Percentiles rank a stretch among this genome's conserved stretches.
Conservation (phyloP, 2,888 invertebrate genomes). For the Carabus problematicus region DNA sequence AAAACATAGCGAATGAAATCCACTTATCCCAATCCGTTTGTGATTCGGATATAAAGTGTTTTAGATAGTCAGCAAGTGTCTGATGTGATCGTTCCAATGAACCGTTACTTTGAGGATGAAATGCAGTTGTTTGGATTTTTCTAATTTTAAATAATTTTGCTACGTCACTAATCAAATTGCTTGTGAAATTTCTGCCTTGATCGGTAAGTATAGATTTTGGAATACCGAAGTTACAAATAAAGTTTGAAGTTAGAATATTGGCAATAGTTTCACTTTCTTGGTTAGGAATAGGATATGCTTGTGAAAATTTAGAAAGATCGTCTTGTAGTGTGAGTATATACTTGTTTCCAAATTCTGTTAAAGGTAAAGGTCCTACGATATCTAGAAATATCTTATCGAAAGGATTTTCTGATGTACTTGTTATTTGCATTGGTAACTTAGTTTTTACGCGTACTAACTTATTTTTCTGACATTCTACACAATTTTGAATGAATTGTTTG, state of each 20-base stretch:
- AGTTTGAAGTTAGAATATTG: slow-evolving; percentile 40
- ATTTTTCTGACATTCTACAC: slow-evolving; percentile 48
- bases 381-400: slow-evolving; percentile 48
- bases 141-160: slow-evolving; percentile 49
- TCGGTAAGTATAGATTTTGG: slow-evolving; percentile 37
- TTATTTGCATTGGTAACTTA: slow-evolving; percentile 48
- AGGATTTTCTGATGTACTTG: slow-evolving; percentile 45
- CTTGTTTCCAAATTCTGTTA: slow-evolving; percentile 47
- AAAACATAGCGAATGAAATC: slow-evolving; percentile 48
- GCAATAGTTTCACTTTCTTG: slow-evolving; percentile 50
- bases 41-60: slow-evolving; percentile 48
- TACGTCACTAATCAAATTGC: slow-evolving; percentile 48
- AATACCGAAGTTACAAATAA: slow-evolving; percentile 45
- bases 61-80: slow-evolving; percentile 48
- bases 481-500: slow-evolving; percentile 43
- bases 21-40: slow-evolving; percentile 51
- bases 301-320: slow-evolving; percentile 49
- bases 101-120: slow-evolving; percentile 49
- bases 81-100: slow-evolving; percentile 50
- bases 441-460: slow-evolving; percentile 43
- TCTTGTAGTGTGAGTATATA: slow-evolving; percentile 50
- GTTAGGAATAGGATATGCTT: slow-evolving; percentile 48
- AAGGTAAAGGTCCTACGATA: slow-evolving; percentile 48
- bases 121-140: slow-evolving; percentile 49
- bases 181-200: slow-evolving; percentile 43